Percentiles rank a stretch among this genome's conserved stretches.
Conservation (phyloP, 2,113 vertebrate species). For the Entelurus aequoreus region DNA sequence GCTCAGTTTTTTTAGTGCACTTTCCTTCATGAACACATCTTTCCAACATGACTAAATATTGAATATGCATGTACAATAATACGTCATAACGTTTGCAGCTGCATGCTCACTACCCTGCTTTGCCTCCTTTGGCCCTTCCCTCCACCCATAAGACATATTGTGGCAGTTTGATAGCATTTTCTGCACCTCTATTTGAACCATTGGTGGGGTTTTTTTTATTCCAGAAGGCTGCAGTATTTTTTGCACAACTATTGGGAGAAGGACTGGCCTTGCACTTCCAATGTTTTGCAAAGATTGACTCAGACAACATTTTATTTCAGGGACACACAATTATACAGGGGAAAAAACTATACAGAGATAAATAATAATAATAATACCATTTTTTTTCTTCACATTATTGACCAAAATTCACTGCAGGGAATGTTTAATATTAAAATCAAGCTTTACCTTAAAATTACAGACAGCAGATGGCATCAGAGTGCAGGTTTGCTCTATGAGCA, state of each 20-base stretch:
- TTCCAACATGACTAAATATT: no score
- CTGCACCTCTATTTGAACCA: neutral
- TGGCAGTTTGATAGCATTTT: conserved; percentile 20
- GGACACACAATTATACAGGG: neutral
- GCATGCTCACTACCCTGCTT: conserved; percentile 24
- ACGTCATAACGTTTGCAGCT: conserved; percentile 19
- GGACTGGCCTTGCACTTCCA: neutral
- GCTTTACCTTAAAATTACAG: neutral
- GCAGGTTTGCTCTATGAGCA: neutral
- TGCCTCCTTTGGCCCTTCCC: conserved; percentile 12
- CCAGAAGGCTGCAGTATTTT: conserved; percentile 26
- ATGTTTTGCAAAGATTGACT: neutral
- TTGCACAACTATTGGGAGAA: neutral
- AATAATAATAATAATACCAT: no score
- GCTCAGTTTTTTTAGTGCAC: no score
- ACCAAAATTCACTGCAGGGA: neutral
- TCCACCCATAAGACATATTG: conserved; percentile 25
- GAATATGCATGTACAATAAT: no score
- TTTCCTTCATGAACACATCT: no score
- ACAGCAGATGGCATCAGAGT: conserved; percentile 63
- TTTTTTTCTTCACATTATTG: no score
- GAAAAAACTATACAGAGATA: no score
- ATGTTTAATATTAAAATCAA: neutral
- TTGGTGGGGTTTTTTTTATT: conserved; percentile 7
- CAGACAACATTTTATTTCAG: neutral